Conservation (phyloP, 2,113 vertebrate genomes). For the Parus major region DNA sequence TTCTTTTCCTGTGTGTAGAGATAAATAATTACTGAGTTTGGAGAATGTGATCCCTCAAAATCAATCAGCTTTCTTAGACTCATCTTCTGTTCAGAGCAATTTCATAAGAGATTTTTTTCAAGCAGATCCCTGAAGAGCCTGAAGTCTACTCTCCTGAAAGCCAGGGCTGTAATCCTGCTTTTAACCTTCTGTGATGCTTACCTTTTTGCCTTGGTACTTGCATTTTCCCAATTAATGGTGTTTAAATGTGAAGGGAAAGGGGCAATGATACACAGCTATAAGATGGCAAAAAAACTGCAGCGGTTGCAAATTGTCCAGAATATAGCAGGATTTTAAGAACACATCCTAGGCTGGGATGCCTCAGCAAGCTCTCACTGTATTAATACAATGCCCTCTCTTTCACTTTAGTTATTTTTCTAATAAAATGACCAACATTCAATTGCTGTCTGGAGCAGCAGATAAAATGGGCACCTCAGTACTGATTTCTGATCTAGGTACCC, state of each 20-base stretch:
- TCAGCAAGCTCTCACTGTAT: neutral
- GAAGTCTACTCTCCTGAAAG: neutral
- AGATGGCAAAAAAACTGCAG: neutral
- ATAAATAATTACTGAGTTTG: neutral
- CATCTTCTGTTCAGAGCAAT: neutral
- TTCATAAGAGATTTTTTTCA: neutral
- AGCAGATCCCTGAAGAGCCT: neutral
- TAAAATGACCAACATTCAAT: neutral
- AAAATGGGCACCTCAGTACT: neutral
- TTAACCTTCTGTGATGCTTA: neutral
- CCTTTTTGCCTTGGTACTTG: neutral
- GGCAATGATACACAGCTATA: neutral
- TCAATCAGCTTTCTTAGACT: neutral
- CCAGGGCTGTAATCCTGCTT: neutral
- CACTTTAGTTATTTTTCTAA: neutral
- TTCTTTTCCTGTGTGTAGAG: neutral
- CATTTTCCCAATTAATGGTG: neutral
- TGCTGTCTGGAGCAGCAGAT: neutral
- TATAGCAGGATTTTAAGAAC: neutral
- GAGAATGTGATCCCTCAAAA: neutral
- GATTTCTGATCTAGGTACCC: neutral
- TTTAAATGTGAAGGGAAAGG: neutral
- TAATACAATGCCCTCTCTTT: neutral
- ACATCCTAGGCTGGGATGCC: neutral
- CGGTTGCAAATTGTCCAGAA: neutral